Percentiles rank a stretch among this genome's conserved stretches.
phyloP scores from a whole-genome alignment of 2,888 invertebrate genomes.

The Thalpophila matura region DNA sequence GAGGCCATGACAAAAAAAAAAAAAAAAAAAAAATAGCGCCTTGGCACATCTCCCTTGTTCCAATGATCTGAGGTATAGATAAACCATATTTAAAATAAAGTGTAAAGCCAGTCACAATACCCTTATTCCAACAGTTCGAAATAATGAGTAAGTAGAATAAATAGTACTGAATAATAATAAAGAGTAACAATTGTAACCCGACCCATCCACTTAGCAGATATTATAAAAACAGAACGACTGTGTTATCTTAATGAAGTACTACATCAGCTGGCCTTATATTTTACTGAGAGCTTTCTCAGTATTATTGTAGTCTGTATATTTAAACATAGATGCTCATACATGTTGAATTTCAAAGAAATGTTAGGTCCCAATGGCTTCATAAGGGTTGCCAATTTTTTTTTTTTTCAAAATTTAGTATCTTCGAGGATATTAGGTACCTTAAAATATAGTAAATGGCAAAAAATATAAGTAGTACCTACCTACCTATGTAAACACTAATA shows the following conservation, averaged over 20 bases:
- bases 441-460: too few relatives aligned
- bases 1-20: too few relatives aligned
- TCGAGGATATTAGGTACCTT: too few relatives aligned
- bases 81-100: too few relatives aligned
- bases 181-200: constrained; percentile 26
- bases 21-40: too few relatives aligned
- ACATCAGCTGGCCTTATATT: constrained; percentile 50
- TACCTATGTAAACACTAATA: too few relatives aligned
- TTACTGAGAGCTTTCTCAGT: constrained; percentile 32
- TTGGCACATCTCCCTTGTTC: too few relatives aligned
- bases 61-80: too few relatives aligned
- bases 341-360: constrained; percentile 24
- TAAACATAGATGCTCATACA: constrained; percentile 31
- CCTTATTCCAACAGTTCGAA: background rate
- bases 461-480: too few relatives aligned
- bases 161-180: constrained; percentile 26
- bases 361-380: constrained; percentile 18
- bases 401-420: too few relatives aligned
- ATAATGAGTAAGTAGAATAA: constrained; percentile 17
- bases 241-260: constrained; percentile 51
- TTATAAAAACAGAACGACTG: constrained; percentile 47
- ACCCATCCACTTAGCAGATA: constrained; percentile 41
- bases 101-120: too few relatives aligned
- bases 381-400: too few relatives aligned
- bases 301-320: constrained; percentile 43